phyloP scores from a whole-genome alignment of 2,113 vertebrate genomes.

The Eonycteris spelaea region DNA sequence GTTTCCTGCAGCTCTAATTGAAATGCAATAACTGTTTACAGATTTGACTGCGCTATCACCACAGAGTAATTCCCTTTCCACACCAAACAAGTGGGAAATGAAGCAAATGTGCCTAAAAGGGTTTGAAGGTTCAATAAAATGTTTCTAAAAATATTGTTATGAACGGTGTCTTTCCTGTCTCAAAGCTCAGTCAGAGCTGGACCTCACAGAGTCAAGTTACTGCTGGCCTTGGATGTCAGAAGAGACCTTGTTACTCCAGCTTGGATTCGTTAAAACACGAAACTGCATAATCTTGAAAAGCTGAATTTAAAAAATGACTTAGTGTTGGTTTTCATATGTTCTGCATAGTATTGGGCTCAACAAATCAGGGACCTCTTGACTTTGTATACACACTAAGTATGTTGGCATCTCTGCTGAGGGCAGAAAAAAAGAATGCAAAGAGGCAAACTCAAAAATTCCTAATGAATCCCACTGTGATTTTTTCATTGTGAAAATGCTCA shows the following conservation, averaged over 20 bases:
- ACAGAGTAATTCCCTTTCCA: conserved; percentile 53
- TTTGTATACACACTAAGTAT: background rate
- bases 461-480: background rate
- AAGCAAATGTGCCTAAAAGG: conserved; percentile 54
- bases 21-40: conserved; percentile 71
- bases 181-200: background rate
- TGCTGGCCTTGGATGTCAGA: background rate
- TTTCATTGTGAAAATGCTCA: background rate
- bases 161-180: background rate
- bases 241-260: background rate
- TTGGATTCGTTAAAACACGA: background rate
- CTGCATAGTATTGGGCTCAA: background rate
- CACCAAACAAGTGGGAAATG: conserved; percentile 23
- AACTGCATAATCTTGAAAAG: background rate
- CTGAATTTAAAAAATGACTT: background rate
- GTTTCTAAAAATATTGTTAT: conserved; percentile 33
- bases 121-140: conserved; percentile 36
- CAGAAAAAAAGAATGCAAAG: background rate
- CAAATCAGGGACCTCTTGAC: background rate
- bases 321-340: background rate
- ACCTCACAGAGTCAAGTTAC: background rate
- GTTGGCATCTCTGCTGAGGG: background rate
- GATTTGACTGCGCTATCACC: conserved; percentile 34
- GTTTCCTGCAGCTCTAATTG: conserved; percentile 68
- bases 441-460: background rate